Evolutionary conservation across 2,797 vertebrate species (phyloP).

Genomic region (Presbytis comata): DNA sequence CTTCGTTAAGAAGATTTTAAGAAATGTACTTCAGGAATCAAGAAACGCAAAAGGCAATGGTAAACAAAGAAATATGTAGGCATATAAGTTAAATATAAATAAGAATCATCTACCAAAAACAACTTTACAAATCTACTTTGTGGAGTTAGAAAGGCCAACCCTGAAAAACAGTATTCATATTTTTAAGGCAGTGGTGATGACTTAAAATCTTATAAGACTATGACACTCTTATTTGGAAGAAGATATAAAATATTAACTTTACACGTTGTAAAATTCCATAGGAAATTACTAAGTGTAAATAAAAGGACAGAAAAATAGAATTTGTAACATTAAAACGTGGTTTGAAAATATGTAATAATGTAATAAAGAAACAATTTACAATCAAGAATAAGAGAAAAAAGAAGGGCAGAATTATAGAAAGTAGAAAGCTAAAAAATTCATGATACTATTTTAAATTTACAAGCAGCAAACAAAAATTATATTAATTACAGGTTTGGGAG

Average conservation of each 20-base stretch:
- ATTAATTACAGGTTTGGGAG: not conserved
- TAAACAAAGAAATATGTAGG: not conserved
- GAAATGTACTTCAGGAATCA: not conserved
- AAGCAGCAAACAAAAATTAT: not conserved
- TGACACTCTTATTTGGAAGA: not conserved
- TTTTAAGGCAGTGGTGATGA: not conserved
- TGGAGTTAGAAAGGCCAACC: not conserved
- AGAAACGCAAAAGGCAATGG: not conserved
- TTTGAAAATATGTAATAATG: not conserved
- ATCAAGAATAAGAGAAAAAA: not conserved
- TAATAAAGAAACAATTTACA: not conserved
- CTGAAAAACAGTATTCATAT: not conserved
- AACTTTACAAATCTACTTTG: not conserved
- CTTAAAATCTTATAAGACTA: not conserved
- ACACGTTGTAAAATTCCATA: not conserved
- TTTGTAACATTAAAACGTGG: not conserved
- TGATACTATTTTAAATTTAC: not conserved
- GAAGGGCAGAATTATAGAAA: not conserved
- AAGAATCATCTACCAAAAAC: not conserved
- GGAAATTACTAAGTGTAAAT: not conserved
- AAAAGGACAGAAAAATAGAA: not conserved
- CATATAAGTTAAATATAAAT: not conserved
- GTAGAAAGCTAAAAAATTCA: not conserved
- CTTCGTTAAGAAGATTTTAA: not conserved
- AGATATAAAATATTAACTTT: not conserved